Evolutionary conservation across 37 sponge, comb jelly and placozoan genomes (phyloP).

Genomic region (Axinella damicornis): DNA sequence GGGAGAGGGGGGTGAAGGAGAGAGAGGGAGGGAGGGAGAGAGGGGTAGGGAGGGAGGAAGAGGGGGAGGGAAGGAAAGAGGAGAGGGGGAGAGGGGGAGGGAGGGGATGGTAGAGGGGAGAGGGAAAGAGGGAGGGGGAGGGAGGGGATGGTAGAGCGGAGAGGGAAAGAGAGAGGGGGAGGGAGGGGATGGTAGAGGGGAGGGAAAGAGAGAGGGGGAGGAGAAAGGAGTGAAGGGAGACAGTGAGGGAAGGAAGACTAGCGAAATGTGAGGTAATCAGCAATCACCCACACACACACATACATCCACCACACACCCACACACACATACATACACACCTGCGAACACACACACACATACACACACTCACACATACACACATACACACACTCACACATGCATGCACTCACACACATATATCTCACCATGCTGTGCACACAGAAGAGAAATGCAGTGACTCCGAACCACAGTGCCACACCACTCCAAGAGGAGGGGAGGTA

Average conservation of each 20-base stretch:
- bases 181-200: not conserved
- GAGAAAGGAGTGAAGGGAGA: too few relatives aligned
- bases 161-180: not conserved
- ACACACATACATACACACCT: too few relatives aligned
- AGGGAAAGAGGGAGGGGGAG: too few relatives aligned
- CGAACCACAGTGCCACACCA: conserved; percentile 79
- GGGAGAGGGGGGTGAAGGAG: not conserved
- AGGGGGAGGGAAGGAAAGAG: not conserved
- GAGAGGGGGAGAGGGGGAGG: not conserved
- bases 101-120: too few relatives aligned
- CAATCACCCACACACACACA: too few relatives aligned
- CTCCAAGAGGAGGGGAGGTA: conserved; percentile 22
- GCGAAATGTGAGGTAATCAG: too few relatives aligned
- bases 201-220: too few relatives aligned
- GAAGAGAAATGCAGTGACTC: conserved; percentile 90
- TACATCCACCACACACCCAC: not conserved
- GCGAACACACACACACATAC: too few relatives aligned
- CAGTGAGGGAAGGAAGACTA: too few relatives aligned
- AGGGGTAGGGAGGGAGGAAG: not conserved
- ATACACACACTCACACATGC: too few relatives aligned
- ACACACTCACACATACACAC: not conserved
- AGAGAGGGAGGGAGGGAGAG: too few relatives aligned
- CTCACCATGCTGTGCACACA: conserved; percentile 90
- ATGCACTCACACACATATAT: not conserved
- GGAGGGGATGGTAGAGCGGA: not conserved